Evolutionary conservation across 1,140 invertebrate species (phyloP), one percentile per base, ranked within the genome.

Genomic region (Dryas iulia): DNA sequence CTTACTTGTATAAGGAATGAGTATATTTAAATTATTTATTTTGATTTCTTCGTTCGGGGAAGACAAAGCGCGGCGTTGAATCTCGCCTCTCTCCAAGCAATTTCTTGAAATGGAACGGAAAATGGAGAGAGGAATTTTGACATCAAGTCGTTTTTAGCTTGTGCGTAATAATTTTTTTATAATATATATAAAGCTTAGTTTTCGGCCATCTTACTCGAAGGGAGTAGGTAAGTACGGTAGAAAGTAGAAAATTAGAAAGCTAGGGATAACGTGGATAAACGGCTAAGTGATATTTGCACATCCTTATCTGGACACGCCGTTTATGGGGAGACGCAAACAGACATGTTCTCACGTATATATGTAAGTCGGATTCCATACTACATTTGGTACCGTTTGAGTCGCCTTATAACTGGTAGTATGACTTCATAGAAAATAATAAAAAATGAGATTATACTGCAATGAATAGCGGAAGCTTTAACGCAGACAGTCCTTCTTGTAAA

Each of bases 331-430:
- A 69, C 62, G 8, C 59, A 66, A 56, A 60, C 58, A 59, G 71
- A 73, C 67, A 31, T 73, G 63, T 73, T 73, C 67, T 66, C 67
- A 73, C 71, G 35, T 54, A 59, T 59, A 26, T 61, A 63, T 23
- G 12, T 30, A 26, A 26, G 59, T 47, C 18, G 70, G 62, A 68
- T 73, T 68, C 74, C 66, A 63, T 59, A 71, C 71, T 39, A 68
- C 33, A 64, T 66, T 39, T 52, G 26, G 24, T 62, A 62, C 59
- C 59, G 59, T 62, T 52, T 52, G 47, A 62, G 33, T 6, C 0
- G 0, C 18, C 39, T 18, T 47, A 47, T 47, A 47, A 47, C 39
- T 7, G n/a, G 39, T 21, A 18, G 14, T 39, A 39, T 21, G 39
- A 47, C 39, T 47, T 47, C 18, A 21, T 47, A 47, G 39, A 47